Conservation (phyloP, 2,888 invertebrate genomes). For the Agrenia bidenticulata region DNA sequence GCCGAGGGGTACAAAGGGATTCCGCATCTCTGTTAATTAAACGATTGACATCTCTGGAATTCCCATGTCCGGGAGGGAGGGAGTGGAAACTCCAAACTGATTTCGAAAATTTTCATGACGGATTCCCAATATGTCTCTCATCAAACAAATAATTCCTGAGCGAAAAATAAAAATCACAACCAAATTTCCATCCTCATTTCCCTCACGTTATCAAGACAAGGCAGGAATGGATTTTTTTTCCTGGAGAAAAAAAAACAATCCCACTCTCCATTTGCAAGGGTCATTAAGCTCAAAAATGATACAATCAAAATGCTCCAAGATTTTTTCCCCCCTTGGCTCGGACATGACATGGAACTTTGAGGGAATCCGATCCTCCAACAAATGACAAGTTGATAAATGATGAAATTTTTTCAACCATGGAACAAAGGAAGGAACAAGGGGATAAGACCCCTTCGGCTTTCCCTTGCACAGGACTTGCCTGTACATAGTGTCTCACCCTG, state of each 20-base stretch:
- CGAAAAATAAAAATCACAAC: too few species aligned
- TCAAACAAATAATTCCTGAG: too few species aligned
- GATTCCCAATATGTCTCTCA: too few species aligned
- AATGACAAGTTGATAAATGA: constrained; percentile 26
- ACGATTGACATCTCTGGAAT: constrained; percentile 35
- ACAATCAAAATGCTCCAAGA: constrained; percentile 12
- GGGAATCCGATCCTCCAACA: constrained; percentile 11
- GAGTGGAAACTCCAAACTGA: too few species aligned
- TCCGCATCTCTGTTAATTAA: constrained; percentile 33
- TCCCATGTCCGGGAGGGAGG: constrained; percentile 9
- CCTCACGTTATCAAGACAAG: too few species aligned
- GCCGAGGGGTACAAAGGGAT: constrained; percentile 27
- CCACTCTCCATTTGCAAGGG: constrained; percentile 22
- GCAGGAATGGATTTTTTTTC: too few species aligned
- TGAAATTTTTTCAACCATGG: constrained; percentile 18
- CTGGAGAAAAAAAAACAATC: background rate
- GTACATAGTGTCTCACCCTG: too few species aligned
- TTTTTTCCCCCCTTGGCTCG: background rate
- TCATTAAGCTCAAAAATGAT: constrained; percentile 23
- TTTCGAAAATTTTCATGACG: too few species aligned
- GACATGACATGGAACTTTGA: background rate
- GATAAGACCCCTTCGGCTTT: background rate
- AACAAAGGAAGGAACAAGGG: constrained; percentile 2
- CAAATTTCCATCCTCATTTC: too few species aligned
- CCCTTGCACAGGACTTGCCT: too few species aligned